phyloP scores from a whole-genome alignment of 1,140 invertebrate genomes.

The Penaeus chinensis region DNA sequence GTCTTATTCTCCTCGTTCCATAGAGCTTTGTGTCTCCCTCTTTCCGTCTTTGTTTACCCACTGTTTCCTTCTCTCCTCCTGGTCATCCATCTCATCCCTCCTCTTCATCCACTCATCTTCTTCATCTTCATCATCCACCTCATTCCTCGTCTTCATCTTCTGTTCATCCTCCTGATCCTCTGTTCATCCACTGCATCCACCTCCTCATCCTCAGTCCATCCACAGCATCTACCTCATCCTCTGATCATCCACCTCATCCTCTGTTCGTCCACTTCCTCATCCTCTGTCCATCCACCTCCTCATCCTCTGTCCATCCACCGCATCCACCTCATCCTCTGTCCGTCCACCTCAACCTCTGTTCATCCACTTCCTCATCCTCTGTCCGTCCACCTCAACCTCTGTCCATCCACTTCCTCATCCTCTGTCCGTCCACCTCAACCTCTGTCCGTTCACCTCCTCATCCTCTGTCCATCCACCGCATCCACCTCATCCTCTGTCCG shows the following conservation, averaged over 20 bases:
- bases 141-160: no score
- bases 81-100: no score
- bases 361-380: neutral
- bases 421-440: neutral
- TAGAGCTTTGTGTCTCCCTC: no score
- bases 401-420: neutral
- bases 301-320: neutral
- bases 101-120: no score
- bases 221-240: neutral
- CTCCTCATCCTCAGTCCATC: neutral
- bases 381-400: neutral
- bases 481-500: neutral
- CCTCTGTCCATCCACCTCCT: slow-evolving; percentile 6
- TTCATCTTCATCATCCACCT: no score
- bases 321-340: neutral
- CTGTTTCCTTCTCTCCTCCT: no score
- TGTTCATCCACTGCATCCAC: no score
- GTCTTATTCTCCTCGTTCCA: no score
- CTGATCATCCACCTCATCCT: neutral
- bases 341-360: neutral
- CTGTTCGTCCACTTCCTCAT: slow-evolving; percentile 1
- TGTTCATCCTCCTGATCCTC: no score
- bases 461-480: neutral
- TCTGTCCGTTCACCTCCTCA: neutral
- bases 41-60: no score